phyloP scores from a whole-genome alignment of 2,797 vertebrate genomes.

The Rhinophrynus dorsalis region DNA sequence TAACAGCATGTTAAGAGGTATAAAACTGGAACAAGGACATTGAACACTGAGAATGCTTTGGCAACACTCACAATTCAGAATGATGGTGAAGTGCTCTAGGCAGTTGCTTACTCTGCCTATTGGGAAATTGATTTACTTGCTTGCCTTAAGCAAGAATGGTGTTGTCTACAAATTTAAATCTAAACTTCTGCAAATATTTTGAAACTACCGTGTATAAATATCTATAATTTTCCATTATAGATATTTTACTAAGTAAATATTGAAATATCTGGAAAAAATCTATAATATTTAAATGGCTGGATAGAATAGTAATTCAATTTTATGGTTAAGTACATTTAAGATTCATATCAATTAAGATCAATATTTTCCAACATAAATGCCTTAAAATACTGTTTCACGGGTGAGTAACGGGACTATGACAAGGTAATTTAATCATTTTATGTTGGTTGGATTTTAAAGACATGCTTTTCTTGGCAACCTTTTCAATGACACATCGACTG shows the following conservation, averaged over 20 bases:
- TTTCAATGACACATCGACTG: conserved; percentile 12
- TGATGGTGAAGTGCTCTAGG: no score
- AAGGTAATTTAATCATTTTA: conserved; percentile 32
- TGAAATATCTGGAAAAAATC: not conserved
- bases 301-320: conserved; percentile 9
- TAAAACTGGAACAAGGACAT: no score
- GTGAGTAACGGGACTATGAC: conserved; percentile 18
- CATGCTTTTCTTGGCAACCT: conserved; percentile 31
- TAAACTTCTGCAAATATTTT: no score
- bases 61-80: no score
- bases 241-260: not conserved
- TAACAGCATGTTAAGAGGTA: no score
- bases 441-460: conserved; percentile 1
- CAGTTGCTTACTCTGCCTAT: no score
- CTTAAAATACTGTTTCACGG: conserved; percentile 19
- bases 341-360: conserved; percentile 36
- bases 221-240: no score
- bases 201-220: no score
- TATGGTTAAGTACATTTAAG: conserved; percentile 24
- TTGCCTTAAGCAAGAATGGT: no score
- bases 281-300: conserved; percentile 12
- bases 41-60: no score
- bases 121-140: no score
- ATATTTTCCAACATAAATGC: conserved; percentile 33
- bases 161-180: no score